Evolutionary conservation across 2,113 vertebrate genomes (phyloP).

Genomic region (Furnarius figulus): DNA sequence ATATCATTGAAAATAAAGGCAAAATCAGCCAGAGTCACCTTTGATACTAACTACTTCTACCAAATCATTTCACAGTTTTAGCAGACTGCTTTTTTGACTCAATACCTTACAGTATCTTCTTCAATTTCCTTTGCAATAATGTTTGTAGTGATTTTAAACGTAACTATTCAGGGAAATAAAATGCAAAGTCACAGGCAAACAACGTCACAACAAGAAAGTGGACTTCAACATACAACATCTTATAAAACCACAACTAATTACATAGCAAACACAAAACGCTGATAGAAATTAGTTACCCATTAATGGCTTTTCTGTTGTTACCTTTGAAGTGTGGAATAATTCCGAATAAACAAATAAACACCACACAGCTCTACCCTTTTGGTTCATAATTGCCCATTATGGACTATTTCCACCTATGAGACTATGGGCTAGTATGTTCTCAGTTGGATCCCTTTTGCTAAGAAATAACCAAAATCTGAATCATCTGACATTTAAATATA

Average conservation of each 20-base stretch:
- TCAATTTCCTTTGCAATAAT: not conserved
- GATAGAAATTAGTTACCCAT: not conserved
- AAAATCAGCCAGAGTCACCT: not conserved
- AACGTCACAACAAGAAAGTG: not conserved
- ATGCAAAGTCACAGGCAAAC: not conserved
- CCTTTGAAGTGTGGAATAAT: not conserved
- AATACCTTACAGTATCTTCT: not conserved
- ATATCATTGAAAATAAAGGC: not conserved
- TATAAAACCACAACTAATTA: not conserved
- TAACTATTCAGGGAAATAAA: not conserved
- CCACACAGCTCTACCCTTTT: not conserved
- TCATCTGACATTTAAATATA: not conserved
- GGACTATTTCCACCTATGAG: not conserved
- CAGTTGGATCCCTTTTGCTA: not conserved
- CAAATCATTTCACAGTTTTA: not conserved
- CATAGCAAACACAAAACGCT: not conserved
- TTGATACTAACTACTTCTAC: not conserved
- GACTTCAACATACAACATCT: not conserved
- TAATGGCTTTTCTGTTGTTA: not conserved
- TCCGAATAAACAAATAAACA: not conserved
- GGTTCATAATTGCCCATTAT: not conserved
- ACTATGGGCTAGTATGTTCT: not conserved
- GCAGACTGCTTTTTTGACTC: not conserved
- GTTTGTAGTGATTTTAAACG: not conserved
- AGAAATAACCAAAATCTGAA: not conserved